These are phyloP conservation scores for Enteromius thamalakanensis DNA, from an alignment of 2,797 vertebrate genomes.

Conservation along the genomic window DNA sequence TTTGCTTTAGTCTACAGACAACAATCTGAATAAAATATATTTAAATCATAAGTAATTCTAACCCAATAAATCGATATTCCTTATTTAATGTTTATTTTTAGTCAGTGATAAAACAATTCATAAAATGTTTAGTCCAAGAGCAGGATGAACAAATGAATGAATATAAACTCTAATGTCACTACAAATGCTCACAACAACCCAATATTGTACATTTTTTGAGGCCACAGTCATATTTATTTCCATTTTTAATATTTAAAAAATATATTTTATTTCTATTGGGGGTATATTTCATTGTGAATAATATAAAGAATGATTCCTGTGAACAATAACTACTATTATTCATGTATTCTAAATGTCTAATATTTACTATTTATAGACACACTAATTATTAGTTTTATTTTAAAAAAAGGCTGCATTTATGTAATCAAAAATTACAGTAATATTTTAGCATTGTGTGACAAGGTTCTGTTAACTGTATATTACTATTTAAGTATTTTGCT, in stretches of 20 bases:
- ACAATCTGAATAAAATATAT: background rate
- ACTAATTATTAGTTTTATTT: background rate
- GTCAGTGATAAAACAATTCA: background rate
- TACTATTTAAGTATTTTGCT: too few species aligned
- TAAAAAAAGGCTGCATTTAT: background rate
- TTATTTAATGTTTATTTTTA: background rate
- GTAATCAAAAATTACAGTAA: background rate
- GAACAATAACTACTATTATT: background rate
- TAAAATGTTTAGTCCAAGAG: background rate
- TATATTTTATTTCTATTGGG: background rate
- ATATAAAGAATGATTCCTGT: background rate
- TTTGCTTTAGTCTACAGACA: background rate
- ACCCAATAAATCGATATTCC: accelerated
- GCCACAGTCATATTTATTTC: background rate
- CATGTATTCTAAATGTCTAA: background rate
- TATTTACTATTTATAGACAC: background rate
- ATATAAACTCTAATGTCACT: background rate
- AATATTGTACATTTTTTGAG: background rate
- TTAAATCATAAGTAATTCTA: background rate
- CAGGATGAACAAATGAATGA: background rate
- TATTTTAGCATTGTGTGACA: background rate
- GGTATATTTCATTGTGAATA: background rate
- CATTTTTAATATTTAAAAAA: background rate
- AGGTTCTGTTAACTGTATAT: too few species aligned
- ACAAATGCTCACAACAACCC: background rate